These are phyloP conservation scores for Benthosema pterotum DNA, from an alignment of 2,797 vertebrate genomes.

Conservation along the genomic window DNA sequence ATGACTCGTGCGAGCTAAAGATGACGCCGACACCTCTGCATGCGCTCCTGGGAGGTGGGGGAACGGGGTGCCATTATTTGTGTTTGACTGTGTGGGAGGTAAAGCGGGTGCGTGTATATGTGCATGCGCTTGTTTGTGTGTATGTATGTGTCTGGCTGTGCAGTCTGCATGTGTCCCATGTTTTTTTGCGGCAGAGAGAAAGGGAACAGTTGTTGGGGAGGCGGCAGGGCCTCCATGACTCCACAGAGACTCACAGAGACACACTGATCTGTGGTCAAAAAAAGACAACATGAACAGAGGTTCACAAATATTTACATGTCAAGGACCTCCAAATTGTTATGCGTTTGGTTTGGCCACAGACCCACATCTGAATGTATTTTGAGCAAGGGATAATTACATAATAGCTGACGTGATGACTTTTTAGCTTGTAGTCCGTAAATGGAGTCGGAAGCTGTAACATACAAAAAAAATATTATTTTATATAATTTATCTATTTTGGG, in stretches of 20 bases:
- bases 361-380: no score
- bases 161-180: slow-evolving; percentile 27
- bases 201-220: slow-evolving; percentile 80
- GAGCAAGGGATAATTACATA: no score
- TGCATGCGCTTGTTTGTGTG: not conserved
- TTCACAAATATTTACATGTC: no score
- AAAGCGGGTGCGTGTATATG: slow-evolving; percentile 55
- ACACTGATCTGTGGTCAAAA: slow-evolving; percentile 50
- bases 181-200: slow-evolving; percentile 55
- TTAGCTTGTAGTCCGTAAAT: no score
- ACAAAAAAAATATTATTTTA: no score
- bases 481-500: no score
- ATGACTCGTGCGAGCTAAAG: slow-evolving; percentile 68
- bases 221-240: slow-evolving; percentile 59
- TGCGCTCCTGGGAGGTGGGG: slow-evolving; percentile 67
- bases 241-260: slow-evolving; percentile 44
- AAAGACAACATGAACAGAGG: not conserved
- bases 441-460: no score
- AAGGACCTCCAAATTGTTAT: no score
- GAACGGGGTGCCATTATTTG: slow-evolving; percentile 67
- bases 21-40: slow-evolving; percentile 79
- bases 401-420: no score
- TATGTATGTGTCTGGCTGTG: slow-evolving; percentile 36
- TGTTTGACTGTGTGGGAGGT: slow-evolving; percentile 71
- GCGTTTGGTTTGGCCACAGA: no score